Evolutionary conservation across 2,888 invertebrate genomes (phyloP).

Genomic region (Latheticus oryzae): DNA sequence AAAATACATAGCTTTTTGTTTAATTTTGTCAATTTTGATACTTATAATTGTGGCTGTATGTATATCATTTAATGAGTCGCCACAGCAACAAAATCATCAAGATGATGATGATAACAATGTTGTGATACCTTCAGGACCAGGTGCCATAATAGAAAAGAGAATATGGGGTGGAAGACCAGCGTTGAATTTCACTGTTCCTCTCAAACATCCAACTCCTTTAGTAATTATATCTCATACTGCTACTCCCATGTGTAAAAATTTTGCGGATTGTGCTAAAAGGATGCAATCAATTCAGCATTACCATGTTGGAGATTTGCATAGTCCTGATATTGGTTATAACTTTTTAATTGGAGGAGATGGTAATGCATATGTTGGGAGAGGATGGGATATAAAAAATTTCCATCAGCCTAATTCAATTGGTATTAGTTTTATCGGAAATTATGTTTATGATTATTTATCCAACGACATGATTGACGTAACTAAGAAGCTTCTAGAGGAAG

Average conservation of each 20-base stretch:
- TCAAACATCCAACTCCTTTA: constrained; percentile 64
- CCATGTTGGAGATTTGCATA: constrained; percentile 63
- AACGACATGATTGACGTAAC: constrained; percentile 63
- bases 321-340: constrained; percentile 65
- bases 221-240: constrained; percentile 69
- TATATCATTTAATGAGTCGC: no score
- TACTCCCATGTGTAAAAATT: constrained; percentile 63
- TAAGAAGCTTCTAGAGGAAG: constrained; percentile 63
- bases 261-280: constrained; percentile 64
- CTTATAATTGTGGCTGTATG: no score
- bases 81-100: no score
- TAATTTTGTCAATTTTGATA: no score
- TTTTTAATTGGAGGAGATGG: constrained; percentile 70
- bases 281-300: constrained; percentile 66
- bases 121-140: constrained; percentile 19
- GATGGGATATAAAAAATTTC: constrained; percentile 68
- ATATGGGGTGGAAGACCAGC: constrained; percentile 25
- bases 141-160: constrained; percentile 7
- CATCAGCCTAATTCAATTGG: constrained; percentile 66
- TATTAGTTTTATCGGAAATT: constrained; percentile 67
- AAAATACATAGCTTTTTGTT: constrained; percentile 19
- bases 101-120: not conserved
- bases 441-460: constrained; percentile 62
- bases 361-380: constrained; percentile 67
- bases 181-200: constrained; percentile 18